Evolutionary conservation across 2,113 vertebrate genomes (phyloP).

Genomic region (Onychostoma macrolepis): DNA sequence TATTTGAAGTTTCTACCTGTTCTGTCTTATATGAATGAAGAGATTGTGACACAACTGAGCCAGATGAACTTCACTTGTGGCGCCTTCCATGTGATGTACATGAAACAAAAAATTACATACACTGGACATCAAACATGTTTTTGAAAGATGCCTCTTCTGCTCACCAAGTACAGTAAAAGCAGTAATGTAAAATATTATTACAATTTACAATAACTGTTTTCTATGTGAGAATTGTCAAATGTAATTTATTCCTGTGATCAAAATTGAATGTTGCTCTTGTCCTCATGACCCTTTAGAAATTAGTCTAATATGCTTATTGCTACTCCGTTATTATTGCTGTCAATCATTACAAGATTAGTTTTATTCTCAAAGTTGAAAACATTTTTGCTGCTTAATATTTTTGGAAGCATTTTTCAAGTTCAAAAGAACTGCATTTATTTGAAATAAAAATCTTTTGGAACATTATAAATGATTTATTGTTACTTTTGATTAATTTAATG

Average conservation of each 20-base stretch:
- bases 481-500: too few relatives aligned
- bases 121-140: too few relatives aligned
- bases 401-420: background rate
- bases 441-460: too few relatives aligned
- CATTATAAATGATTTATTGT: too few relatives aligned
- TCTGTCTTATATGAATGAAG: background rate
- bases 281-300: too few relatives aligned
- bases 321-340: too few relatives aligned
- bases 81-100: background rate
- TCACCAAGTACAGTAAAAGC: background rate
- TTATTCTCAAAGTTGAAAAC: too few relatives aligned
- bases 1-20: slow-evolving; percentile 30
- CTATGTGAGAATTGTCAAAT: background rate
- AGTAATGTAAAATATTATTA: background rate
- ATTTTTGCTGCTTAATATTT: background rate
- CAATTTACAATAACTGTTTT: background rate
- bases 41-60: slow-evolving; percentile 25
- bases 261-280: too few relatives aligned
- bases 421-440: background rate
- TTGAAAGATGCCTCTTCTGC: background rate
- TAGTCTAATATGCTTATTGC: too few relatives aligned
- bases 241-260: too few relatives aligned
- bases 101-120: background rate
- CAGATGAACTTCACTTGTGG: slow-evolving; percentile 19
- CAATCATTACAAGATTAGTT: too few relatives aligned